Percentiles rank a stretch among this genome's conserved stretches.
These are phyloP conservation scores for Orthonychiurus folsomi DNA, from an alignment of 2,888 invertebrate genomes.

Conservation along the genomic window DNA sequence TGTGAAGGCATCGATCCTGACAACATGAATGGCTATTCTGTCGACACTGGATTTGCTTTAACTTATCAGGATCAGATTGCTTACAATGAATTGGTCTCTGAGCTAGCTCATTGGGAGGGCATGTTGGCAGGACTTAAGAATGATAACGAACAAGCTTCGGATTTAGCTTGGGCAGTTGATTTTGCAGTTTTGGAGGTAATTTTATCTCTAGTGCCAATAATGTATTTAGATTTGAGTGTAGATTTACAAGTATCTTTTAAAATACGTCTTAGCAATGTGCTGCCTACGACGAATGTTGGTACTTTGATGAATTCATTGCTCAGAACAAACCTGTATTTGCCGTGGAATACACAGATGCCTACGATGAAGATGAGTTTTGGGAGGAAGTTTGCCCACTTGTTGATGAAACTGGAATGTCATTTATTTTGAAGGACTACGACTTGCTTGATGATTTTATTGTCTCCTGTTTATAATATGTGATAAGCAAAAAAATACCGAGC, in stretches of 20 bases:
- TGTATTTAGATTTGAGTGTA: background rate
- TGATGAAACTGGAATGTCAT: too few relatives aligned
- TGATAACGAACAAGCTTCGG: slow-evolving; percentile 13
- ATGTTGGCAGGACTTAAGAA: slow-evolving; percentile 19
- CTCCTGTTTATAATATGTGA: too few relatives aligned
- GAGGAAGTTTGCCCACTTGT: too few relatives aligned
- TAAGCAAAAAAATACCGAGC: too few relatives aligned
- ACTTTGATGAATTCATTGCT: slow-evolving; percentile 11
- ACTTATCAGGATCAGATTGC: slow-evolving; percentile 3
- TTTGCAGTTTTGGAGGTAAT: slow-evolving; percentile 17
- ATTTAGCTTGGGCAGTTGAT: slow-evolving; percentile 4
- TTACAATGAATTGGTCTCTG: slow-evolving; percentile 9
- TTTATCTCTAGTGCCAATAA: background rate
- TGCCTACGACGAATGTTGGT: slow-evolving; percentile 10
- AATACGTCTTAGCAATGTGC: slow-evolving; percentile 9
- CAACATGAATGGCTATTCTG: slow-evolving; percentile 16
- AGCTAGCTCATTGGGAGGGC: background rate
- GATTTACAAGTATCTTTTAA: background rate
- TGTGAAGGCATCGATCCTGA: slow-evolving; percentile 22
- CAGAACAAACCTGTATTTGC: slow-evolving; percentile 15
- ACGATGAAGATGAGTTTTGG: too few relatives aligned
- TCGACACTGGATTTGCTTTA: slow-evolving; percentile 13
- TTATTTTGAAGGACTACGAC: too few relatives aligned
- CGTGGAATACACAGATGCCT: slow-evolving; percentile 16
- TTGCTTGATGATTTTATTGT: too few relatives aligned